Evolutionary conservation across 2,797 vertebrate genomes (phyloP).

Genomic region (Lagorchestes hirsutus): DNA sequence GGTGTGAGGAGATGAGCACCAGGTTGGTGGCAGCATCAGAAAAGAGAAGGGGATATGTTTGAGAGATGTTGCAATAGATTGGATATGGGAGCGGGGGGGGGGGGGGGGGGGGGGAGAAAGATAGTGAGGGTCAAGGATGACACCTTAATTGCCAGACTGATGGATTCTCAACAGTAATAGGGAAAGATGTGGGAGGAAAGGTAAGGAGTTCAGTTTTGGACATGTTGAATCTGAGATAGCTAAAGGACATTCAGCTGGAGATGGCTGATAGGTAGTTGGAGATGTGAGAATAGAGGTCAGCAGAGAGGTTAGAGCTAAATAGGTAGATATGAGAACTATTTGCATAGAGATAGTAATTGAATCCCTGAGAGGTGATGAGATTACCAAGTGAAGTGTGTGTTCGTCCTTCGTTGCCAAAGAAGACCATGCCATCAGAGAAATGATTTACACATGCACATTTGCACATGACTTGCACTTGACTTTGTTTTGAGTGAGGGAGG

Average conservation of each 20-base stretch:
- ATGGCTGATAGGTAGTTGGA: no score
- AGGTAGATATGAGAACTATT: background rate
- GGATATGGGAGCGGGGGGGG: background rate
- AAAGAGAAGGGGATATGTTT: background rate
- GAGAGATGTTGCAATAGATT: background rate
- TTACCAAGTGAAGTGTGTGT: background rate
- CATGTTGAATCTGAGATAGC: background rate
- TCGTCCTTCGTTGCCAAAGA: no score
- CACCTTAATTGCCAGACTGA: background rate
- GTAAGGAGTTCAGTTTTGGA: background rate
- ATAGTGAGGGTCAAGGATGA: background rate
- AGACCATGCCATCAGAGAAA: no score
- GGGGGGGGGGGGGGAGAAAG: accelerated
- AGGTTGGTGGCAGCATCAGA: background rate
- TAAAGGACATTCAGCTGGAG: no score
- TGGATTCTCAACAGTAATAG: background rate
- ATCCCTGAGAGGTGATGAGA: background rate
- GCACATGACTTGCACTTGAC: no score
- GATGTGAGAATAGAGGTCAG: background rate
- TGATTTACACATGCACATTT: no score
- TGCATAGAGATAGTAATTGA: background rate
- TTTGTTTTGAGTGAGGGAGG: no score
- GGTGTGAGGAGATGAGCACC: background rate
- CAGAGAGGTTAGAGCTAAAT: background rate
- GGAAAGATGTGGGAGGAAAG: background rate